Percentiles rank a stretch among this genome's conserved stretches.
Conservation (phyloP, 2,888 invertebrate species). For the Tribolium freemani region DNA sequence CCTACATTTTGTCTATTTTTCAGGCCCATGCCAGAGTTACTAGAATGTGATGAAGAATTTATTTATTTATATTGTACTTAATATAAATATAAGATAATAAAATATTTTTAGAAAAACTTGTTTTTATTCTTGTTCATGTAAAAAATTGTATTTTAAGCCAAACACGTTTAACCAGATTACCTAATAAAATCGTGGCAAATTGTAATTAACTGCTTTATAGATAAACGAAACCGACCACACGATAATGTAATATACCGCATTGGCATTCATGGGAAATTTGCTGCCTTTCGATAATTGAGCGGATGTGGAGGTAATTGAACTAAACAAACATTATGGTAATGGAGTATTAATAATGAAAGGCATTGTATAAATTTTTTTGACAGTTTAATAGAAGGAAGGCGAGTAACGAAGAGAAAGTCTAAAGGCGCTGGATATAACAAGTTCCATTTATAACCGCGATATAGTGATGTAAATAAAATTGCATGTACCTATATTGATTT, state of each 20-base stretch:
- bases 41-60: background rate
- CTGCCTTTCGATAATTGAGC: background rate
- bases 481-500: constrained; percentile 11
- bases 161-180: background rate
- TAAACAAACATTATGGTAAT: background rate
- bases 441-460: background rate
- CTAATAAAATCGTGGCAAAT: background rate
- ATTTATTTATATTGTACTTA: background rate
- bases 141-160: too few relatives aligned
- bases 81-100: background rate
- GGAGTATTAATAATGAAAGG: background rate
- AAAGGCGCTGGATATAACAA: background rate
- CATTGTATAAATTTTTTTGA: background rate
- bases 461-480: background rate
- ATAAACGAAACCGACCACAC: background rate
- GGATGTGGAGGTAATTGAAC: background rate
- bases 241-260: background rate
- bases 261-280: background rate
- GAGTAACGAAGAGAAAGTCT: constrained; percentile 6
- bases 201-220: background rate
- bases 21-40: background rate
- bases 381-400: background rate
- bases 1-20: background rate
- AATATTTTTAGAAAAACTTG: background rate
- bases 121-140: background rate